Evolutionary conservation across 1,140 invertebrate species (phyloP), one percentile per base, ranked within the genome.

Genomic region (Leptoteleia sp.): DNA sequence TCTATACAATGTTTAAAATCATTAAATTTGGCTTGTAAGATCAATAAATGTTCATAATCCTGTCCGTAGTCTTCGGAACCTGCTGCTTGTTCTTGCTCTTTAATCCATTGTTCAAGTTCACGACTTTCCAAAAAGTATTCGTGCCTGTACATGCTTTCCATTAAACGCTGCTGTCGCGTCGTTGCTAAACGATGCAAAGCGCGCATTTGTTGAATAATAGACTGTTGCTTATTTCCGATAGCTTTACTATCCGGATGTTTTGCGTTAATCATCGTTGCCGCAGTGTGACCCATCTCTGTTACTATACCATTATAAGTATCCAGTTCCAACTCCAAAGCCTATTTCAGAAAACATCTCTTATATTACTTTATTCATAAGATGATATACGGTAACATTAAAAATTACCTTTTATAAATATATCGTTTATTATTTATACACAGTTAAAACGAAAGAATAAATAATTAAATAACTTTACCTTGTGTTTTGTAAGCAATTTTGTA

Each of bases 41-140:
- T 90, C 89, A 97, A 88, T 17, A 99, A 88, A 90, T 99, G 98
- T 87, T 99, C 98, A 85, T 97, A 99, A 90, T 99, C 98, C 85
- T 97, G 95, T 4, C 98, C 98, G 88, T 97, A 99, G 86, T 99
- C 98, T 84, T 99, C 97, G 27, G 95, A 96, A 1, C 93, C 93
- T 4, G 97, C 97, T 0, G 94, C 93, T 76, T 95, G 94, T 87
- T 97, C 93, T 86, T 99, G 96, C 84, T 99, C 97, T 70, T 94
- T 93, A 25, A 99, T 98, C 97, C 97, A 99, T 78, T 94, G 93
- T 82, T 98, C 96, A 52, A 99, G 91, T 83, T 99, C 97, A 50
- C 94, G 92, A 65, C 94, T 95, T 88, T 99, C 98, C 0, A 94
- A 90, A 83, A 98, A 93, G 87, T 98, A 99, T 83, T 98, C 97